phyloP scores from a whole-genome alignment of 2,797 vertebrate genomes.

The Sebastes nivosus region DNA sequence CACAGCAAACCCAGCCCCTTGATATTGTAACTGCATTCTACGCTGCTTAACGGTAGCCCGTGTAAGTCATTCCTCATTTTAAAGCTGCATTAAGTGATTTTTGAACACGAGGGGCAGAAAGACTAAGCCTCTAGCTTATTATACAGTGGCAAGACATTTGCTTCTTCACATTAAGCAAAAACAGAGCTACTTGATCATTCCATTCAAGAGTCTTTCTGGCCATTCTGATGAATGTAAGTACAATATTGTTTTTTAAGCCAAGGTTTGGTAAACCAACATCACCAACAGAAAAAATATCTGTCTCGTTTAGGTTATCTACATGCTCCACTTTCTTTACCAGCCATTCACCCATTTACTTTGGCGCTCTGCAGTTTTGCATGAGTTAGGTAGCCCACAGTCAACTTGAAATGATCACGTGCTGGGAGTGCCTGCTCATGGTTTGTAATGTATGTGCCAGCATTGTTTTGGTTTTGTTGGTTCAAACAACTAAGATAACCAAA shows the following conservation, averaged over 20 bases:
- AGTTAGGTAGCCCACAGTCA: constrained; percentile 6
- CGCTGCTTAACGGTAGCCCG: constrained; percentile 47
- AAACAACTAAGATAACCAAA: background rate
- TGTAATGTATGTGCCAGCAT: background rate
- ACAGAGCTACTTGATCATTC: constrained; percentile 1
- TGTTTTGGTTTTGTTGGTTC: constrained; percentile 9
- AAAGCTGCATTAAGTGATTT: constrained; percentile 60
- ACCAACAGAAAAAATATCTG: background rate
- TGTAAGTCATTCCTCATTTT: constrained; percentile 46
- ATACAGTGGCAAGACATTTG: background rate
- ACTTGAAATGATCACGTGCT: constrained; percentile 15
- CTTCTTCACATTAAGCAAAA: constrained; percentile 15
- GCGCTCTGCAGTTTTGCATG: constrained; percentile 1
- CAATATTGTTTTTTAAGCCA: constrained; percentile 19
- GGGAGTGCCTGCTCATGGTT: background rate
- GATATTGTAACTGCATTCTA: constrained; percentile 62
- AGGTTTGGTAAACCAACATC: constrained; percentile 4
- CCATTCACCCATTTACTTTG: background rate
- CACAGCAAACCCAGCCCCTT: constrained; percentile 59
- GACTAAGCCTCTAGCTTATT: background rate
- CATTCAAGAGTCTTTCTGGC: constrained; percentile 19
- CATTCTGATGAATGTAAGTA: constrained; percentile 38
- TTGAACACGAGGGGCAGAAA: background rate
- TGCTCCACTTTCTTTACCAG: background rate
- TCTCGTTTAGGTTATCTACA: background rate